Evolutionary conservation across 1,140 invertebrate species (phyloP).

Genomic region (Drosophila littoralis): DNA sequence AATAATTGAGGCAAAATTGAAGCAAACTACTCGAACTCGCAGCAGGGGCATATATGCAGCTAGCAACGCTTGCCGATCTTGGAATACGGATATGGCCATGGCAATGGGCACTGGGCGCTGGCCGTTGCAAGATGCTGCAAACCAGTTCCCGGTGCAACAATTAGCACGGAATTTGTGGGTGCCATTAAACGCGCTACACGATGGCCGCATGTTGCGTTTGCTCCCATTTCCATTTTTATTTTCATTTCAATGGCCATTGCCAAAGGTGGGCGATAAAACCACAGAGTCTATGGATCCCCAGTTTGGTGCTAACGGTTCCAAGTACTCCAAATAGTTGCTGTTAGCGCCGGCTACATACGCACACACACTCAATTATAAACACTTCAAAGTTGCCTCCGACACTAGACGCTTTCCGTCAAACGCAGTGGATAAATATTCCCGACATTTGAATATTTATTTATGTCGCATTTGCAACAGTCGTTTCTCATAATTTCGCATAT

Average conservation of each 20-base stretch:
- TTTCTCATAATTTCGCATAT: slow-evolving; percentile 41
- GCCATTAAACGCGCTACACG: slow-evolving; percentile 80
- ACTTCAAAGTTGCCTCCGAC: slow-evolving; percentile 65
- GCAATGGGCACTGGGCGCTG: slow-evolving; percentile 26
- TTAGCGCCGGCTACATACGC: slow-evolving; percentile 27
- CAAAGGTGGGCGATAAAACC: slow-evolving; percentile 42
- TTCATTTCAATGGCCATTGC: slow-evolving; percentile 49
- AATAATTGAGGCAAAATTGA: slow-evolving; percentile 84
- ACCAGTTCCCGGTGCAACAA: slow-evolving; percentile 70
- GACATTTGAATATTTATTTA: slow-evolving; percentile 21
- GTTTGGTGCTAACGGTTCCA: slow-evolving; percentile 28
- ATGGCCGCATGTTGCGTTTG: slow-evolving; percentile 69
- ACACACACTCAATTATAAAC: slow-evolving; percentile 61
- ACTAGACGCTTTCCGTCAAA: slow-evolving; percentile 58
- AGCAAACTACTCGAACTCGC: slow-evolving; percentile 69
- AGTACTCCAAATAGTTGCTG: slow-evolving; percentile 26
- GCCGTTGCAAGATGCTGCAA: slow-evolving; percentile 31
- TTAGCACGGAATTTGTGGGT: slow-evolving; percentile 82
- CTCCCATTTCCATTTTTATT: slow-evolving; percentile 58
- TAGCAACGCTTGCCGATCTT: slow-evolving; percentile 31
- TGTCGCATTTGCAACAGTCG: not conserved
- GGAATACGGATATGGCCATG: slow-evolving; percentile 50
- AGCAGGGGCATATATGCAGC: slow-evolving; percentile 15
- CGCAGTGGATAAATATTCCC: slow-evolving; percentile 3
- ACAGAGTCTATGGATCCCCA: slow-evolving; percentile 18